A percentile compares a stretch with the other conserved stretches of the same genome.
These are phyloP conservation scores for Bilobella aurantiaca DNA, from an alignment of 1,140 invertebrate genomes.

Conservation along the genomic window DNA sequence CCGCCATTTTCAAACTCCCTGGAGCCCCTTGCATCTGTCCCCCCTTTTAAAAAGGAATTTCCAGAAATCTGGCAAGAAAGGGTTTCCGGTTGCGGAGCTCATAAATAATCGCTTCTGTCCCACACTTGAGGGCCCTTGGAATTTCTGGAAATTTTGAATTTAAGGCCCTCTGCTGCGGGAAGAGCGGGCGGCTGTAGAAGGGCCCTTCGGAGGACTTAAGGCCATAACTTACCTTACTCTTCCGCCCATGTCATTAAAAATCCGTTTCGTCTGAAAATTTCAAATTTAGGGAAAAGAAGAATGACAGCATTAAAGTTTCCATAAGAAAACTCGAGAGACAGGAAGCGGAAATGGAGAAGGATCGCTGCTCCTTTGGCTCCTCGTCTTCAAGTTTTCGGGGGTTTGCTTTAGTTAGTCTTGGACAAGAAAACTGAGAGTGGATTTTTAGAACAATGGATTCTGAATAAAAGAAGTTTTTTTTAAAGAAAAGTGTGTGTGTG, in stretches of 20 bases:
- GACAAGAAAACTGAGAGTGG: too few relatives aligned
- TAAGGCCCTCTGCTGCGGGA: neutral
- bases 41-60: neutral
- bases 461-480: too few relatives aligned
- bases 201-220: neutral
- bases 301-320: constrained; percentile 2
- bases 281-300: constrained; percentile 1
- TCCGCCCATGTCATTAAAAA: constrained; percentile 4
- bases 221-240: constrained; percentile 4
- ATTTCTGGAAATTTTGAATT: neutral
- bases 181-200: neutral
- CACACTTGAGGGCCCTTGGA: neutral
- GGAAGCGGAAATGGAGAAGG: neutral
- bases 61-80: neutral
- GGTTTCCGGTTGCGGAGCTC: neutral
- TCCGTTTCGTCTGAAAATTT: too few relatives aligned
- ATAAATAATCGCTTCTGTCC: constrained; percentile 6
- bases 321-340: neutral
- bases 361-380: neutral
- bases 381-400: too few relatives aligned
- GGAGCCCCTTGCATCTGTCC: neutral
- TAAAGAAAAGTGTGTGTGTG: neutral
- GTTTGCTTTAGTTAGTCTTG: too few relatives aligned
- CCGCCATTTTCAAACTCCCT: neutral
- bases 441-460: neutral